Evolutionary conservation across 2,797 vertebrate genomes (phyloP).

Genomic region (Danio albolineatus): DNA sequence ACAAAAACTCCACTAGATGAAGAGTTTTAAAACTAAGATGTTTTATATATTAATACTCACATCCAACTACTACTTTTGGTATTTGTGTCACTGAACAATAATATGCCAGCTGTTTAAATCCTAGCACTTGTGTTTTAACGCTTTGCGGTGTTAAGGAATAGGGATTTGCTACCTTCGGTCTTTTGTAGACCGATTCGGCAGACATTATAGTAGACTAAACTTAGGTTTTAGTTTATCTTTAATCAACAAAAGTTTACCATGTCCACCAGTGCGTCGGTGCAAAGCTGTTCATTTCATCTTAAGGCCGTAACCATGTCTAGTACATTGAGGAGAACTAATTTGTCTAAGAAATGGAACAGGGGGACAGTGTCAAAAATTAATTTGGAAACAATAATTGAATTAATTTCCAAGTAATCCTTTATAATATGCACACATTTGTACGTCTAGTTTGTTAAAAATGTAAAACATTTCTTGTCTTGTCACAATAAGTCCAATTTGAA

Average conservation of each 20-base stretch:
- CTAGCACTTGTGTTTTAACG: conserved; percentile 40
- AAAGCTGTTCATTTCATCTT: conserved; percentile 44
- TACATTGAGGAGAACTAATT: too few relatives aligned
- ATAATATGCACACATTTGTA: too few relatives aligned
- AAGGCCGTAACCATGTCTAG: not conserved
- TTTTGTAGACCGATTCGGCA: conserved; percentile 30
- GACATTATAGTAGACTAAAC: conserved; percentile 11
- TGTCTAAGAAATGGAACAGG: too few relatives aligned
- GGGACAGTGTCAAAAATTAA: too few relatives aligned
- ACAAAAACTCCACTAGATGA: conserved; percentile 17
- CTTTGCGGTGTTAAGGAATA: conserved; percentile 42
- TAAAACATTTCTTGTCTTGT: too few relatives aligned
- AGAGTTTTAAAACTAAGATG: conserved; percentile 29
- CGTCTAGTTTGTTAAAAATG: too few relatives aligned
- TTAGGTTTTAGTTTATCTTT: conserved; percentile 23
- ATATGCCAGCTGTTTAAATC: conserved; percentile 40
- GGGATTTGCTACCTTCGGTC: conserved; percentile 22
- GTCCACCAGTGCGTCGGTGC: conserved; percentile 59
- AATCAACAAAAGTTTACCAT: conserved; percentile 24
- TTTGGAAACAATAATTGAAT: too few relatives aligned
- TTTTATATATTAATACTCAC: conserved; percentile 38
- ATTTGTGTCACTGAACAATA: conserved; percentile 41
- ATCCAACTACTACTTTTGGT: conserved; percentile 35
- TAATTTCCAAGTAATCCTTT: too few relatives aligned
- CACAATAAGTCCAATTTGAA: too few relatives aligned